Conservation (phyloP, 2,797 vertebrate genomes). For the Notolepis coatsorum region DNA sequence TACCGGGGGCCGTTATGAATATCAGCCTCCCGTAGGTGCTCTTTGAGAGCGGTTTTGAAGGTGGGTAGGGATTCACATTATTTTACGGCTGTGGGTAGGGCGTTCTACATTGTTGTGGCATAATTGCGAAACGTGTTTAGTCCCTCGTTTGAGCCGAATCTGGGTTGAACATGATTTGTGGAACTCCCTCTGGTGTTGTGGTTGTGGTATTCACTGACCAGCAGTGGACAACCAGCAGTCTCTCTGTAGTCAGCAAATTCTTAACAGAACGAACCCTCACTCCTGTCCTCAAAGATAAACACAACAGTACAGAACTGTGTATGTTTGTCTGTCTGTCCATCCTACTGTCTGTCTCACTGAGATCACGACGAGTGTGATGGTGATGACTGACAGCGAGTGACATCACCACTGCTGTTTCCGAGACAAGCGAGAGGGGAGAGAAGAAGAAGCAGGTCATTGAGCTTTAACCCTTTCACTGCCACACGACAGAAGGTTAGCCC, state of each 20-base stretch:
- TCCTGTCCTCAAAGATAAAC: slow-evolving; percentile 23
- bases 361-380: background rate
- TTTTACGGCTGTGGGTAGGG: too few species aligned
- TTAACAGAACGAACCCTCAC: slow-evolving; percentile 49
- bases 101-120: too few species aligned
- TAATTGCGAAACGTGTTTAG: too few species aligned
- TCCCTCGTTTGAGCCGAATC: too few species aligned
- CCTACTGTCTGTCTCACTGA: background rate
- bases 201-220: slow-evolving; percentile 12
- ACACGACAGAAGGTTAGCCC: background rate
- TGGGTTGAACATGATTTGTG: too few species aligned
- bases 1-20: too few species aligned
- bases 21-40: too few species aligned
- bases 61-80: too few species aligned
- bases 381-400: too few species aligned
- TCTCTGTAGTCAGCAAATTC: slow-evolving; percentile 40
- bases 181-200: too few species aligned
- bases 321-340: background rate
- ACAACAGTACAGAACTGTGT: background rate
- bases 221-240: slow-evolving; percentile 30
- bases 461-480: background rate
- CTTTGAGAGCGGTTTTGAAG: too few species aligned
- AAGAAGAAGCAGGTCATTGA: background rate
- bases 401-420: background rate
- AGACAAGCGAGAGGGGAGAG: background rate